A percentile compares a stretch with the other conserved stretches of the same genome.
Evolutionary conservation across 2,888 invertebrate species (phyloP).

Genomic region (Thereva nobilitata): DNA sequence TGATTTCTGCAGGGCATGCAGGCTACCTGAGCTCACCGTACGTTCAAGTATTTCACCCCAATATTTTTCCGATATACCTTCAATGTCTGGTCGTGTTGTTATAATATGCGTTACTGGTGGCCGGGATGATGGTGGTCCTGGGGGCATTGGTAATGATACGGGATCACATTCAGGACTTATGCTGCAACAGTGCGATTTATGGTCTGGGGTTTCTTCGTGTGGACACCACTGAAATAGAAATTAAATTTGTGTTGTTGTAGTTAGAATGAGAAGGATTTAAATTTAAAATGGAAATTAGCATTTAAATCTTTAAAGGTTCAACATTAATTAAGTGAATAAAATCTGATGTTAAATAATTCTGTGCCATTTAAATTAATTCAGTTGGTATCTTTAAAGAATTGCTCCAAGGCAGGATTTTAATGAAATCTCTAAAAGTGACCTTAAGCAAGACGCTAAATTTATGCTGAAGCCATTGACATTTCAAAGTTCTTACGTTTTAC

Average conservation of each 20-base stretch:
- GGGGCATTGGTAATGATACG: constrained; percentile 56
- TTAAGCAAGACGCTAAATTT: too few species aligned
- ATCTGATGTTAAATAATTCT: too few species aligned
- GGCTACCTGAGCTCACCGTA: constrained; percentile 74
- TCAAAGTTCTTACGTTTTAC: too few species aligned
- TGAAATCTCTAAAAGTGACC: too few species aligned
- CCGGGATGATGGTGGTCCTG: constrained; percentile 55
- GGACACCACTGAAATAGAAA: constrained; percentile 52
- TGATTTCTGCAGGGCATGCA: constrained; percentile 68
- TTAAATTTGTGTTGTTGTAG: not conserved
- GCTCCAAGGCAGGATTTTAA: too few species aligned
- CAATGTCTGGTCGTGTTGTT: constrained; percentile 62
- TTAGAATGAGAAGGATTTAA: not conserved
- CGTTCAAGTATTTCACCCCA: constrained; percentile 80
- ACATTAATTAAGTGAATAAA: too few species aligned
- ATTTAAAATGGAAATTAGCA: not conserved
- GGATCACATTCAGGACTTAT: constrained; percentile 57
- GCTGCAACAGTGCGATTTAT: constrained; percentile 56
- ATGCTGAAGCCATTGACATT: too few species aligned
- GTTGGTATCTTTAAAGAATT: too few species aligned
- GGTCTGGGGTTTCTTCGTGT: constrained; percentile 54
- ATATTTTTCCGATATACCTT: constrained; percentile 71
- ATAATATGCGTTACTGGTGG: constrained; percentile 46
- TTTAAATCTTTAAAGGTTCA: not conserved
- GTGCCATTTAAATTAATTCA: too few species aligned